These are phyloP conservation scores for Mimachlamys varia DNA, from an alignment of 2,888 invertebrate species.

Conservation along the genomic window DNA sequence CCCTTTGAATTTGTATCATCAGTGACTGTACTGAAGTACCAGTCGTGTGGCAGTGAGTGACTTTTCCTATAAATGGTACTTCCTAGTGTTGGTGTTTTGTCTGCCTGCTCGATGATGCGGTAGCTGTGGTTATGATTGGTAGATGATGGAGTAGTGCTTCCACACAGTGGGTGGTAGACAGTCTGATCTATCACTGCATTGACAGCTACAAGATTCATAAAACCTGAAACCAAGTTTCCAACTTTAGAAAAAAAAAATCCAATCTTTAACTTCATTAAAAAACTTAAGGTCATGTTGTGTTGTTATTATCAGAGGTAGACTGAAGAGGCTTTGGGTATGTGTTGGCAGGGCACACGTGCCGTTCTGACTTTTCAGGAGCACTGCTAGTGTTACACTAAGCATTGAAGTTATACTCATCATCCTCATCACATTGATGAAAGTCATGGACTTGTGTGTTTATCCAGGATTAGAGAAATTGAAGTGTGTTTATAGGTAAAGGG, in stretches of 20 bases:
- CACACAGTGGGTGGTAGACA: neutral
- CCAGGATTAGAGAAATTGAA: neutral
- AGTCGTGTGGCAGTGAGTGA: too few species aligned
- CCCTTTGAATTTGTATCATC: too few species aligned
- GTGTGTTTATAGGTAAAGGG: neutral
- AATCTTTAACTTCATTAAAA: slow-evolving; percentile 11
- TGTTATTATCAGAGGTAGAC: neutral
- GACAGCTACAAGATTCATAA: slow-evolving; percentile 1
- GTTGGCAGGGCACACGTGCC: neutral
- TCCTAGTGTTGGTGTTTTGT: neutral
- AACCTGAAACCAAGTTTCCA: neutral
- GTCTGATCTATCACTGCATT: neutral
- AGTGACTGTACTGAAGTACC: too few species aligned
- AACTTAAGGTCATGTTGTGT: slow-evolving; percentile 23
- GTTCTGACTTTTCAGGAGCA: neutral
- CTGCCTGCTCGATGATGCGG: neutral
- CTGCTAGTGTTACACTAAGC: neutral
- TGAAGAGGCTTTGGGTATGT: neutral
- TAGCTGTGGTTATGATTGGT: slow-evolving; percentile 1
- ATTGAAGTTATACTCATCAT: neutral
- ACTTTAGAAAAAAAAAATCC: neutral
- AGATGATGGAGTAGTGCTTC: neutral
- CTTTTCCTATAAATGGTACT: neutral
- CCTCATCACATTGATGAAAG: neutral
- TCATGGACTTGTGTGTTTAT: neutral